These are phyloP conservation scores for Balaenoptera acutorostrata DNA, from an alignment of 2,113 vertebrate species.

Conservation along the genomic window DNA sequence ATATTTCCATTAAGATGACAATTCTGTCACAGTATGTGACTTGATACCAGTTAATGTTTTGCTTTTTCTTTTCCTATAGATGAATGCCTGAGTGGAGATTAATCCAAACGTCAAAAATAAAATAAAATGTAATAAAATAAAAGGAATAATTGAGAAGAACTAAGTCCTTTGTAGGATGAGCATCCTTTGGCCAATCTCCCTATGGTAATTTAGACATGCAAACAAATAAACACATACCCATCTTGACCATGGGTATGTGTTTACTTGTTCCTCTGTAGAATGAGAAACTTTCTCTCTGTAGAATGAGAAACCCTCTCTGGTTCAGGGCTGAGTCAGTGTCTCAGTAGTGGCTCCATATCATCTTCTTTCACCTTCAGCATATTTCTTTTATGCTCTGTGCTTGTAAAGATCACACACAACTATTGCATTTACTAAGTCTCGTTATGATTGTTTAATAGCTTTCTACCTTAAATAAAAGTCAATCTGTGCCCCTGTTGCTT, in stretches of 20 bases:
- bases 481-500: not conserved
- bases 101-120: not conserved
- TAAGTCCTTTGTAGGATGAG: not conserved
- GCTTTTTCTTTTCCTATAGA: not conserved
- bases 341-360: not conserved
- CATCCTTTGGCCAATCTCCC: not conserved
- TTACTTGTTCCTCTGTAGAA: not conserved
- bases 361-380: not conserved
- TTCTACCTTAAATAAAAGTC: conserved; percentile 16
- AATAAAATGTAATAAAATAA: not conserved
- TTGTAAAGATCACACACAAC: not conserved
- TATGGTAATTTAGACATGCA: not conserved
- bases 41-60: not conserved
- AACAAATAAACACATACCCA: not conserved
- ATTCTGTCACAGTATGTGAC: not conserved
- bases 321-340: not conserved
- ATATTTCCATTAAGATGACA: not conserved
- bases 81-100: not conserved
- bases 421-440: not conserved
- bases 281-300: not conserved
- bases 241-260: not conserved
- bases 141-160: not conserved
- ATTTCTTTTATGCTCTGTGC: not conserved
- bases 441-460: not conserved
- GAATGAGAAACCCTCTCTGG: not conserved